Conservation (phyloP, 30 jellyfish, hydroid and myxozoan genomes). For the Catostylus mosaicus region DNA sequence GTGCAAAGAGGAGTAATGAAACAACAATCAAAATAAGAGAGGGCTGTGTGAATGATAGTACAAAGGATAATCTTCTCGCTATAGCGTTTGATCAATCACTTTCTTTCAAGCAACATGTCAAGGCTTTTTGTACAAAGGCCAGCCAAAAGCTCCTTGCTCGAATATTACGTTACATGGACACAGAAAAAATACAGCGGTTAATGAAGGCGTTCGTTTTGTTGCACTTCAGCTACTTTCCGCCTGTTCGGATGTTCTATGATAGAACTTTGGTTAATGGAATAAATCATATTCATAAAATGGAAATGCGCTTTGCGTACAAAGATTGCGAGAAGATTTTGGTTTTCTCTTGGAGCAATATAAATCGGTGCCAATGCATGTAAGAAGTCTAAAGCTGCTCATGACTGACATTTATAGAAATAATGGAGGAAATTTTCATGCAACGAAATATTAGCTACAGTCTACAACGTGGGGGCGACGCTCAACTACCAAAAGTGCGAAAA, state of each 20-base stretch:
- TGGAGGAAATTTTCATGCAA: background rate
- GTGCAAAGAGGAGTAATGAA: background rate
- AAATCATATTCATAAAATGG: background rate
- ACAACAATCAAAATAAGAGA: constrained; percentile 12
- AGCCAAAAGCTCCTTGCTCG: constrained; percentile 43
- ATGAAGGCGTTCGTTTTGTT: constrained; percentile 39
- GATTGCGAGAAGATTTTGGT: background rate
- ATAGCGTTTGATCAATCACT: constrained; percentile 25
- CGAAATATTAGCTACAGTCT: background rate
- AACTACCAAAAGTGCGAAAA: background rate
- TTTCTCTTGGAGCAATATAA: background rate
- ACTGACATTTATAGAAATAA: background rate
- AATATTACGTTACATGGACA: constrained; percentile 20
- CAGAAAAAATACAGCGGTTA: constrained; percentile 18
- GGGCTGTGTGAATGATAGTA: constrained; percentile 4
- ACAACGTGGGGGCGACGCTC: constrained; percentile 1
- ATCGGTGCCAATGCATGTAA: background rate
- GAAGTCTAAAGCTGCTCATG: background rate
- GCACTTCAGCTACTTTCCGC: constrained; percentile 41
- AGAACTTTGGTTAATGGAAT: background rate
- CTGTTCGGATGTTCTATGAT: constrained; percentile 26
- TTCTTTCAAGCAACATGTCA: constrained; percentile 28
- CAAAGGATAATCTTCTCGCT: constrained; percentile 28
- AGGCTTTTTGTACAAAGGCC: constrained; percentile 44
- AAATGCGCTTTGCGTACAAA: background rate